Conservation (phyloP, 2,113 vertebrate genomes). For the Oreochromis tanganicae region DNA sequence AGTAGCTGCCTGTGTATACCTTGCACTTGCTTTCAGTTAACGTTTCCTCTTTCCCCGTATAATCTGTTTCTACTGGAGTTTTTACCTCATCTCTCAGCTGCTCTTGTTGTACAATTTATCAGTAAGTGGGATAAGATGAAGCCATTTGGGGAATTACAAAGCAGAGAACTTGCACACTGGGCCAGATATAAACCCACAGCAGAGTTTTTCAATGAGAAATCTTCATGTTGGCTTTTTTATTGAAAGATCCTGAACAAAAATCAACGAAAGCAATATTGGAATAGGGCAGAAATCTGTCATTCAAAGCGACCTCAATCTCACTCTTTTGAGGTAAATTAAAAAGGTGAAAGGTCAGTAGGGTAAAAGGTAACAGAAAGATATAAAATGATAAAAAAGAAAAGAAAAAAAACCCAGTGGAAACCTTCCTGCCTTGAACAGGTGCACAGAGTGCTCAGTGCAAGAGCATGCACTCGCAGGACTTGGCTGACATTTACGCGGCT, state of each 20-base stretch:
- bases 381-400: not conserved
- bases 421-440: constrained; percentile 25
- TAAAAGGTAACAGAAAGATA: not conserved
- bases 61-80: not conserved
- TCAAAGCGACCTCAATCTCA: not conserved
- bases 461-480: not conserved
- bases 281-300: fast-evolving
- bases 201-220: not conserved
- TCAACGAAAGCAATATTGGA: not conserved
- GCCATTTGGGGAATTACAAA: not conserved
- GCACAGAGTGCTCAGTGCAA: not conserved
- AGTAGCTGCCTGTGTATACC: not conserved
- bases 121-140: not conserved
- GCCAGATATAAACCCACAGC: not conserved
- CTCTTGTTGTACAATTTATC: not conserved
- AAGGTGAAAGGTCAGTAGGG: not conserved
- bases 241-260: not conserved
- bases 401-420: not conserved
- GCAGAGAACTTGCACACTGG: not conserved
- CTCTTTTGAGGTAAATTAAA: not conserved
- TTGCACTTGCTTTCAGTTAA: constrained; percentile 1
- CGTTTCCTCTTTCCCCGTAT: not conserved
- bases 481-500: not conserved
- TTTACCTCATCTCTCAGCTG: not conserved
- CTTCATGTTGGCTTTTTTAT: not conserved